Conservation (phyloP, 2,888 invertebrate genomes). For the Pterostichus madidus region DNA sequence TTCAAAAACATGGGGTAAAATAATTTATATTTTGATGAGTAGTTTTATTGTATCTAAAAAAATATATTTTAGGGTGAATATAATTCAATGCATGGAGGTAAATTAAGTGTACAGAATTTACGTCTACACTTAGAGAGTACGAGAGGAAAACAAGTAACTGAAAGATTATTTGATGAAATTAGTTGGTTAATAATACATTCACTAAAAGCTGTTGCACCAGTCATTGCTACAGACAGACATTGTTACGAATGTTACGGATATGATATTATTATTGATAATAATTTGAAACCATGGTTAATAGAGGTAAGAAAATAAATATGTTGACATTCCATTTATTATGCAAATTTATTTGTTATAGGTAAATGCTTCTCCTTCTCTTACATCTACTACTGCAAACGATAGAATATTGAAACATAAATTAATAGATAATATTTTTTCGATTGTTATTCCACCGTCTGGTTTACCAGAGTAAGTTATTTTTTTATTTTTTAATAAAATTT, state of each 20-base stretch:
- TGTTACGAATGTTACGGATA: constrained; percentile 97
- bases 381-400: constrained; percentile 96
- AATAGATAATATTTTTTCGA: constrained; percentile 94
- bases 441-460: constrained; percentile 93
- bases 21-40: constrained; percentile 68
- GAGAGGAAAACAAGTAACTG: constrained; percentile 91
- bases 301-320: constrained; percentile 80
- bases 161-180: constrained; percentile 92
- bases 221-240: constrained; percentile 95
- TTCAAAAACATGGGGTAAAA: constrained; percentile 96
- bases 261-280: constrained; percentile 97
- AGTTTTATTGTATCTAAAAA: background rate
- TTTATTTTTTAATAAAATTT: background rate
- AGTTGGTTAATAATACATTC: constrained; percentile 95
- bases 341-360: constrained; percentile 78
- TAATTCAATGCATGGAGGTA: constrained; percentile 95
- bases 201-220: constrained; percentile 93
- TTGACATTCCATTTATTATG: constrained; percentile 30
- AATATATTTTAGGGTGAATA: constrained; percentile 87
- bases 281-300: constrained; percentile 95
- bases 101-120: constrained; percentile 95
- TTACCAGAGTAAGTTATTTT: constrained; percentile 86
- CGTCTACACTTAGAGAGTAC: constrained; percentile 94
- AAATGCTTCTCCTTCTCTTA: constrained; percentile 97
- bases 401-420: constrained; percentile 95